Conservation (phyloP, 2,113 vertebrate species). For the Solea senegalensis region DNA sequence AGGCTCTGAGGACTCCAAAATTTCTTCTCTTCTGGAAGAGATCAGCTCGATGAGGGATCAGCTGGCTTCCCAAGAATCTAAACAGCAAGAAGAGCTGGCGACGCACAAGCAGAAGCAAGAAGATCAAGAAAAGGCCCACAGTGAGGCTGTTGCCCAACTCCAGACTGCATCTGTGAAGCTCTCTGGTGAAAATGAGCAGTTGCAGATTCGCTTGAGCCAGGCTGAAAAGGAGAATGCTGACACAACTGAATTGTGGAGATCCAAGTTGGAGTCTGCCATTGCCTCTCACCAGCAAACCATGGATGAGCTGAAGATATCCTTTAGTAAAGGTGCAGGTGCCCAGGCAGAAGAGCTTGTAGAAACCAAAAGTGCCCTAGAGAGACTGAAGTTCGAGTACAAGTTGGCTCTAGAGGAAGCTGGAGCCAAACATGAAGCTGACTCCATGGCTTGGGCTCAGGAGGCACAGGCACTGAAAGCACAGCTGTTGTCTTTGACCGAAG, state of each 20-base stretch:
- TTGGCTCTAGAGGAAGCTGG: constrained; percentile 80
- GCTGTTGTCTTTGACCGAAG: constrained; percentile 80
- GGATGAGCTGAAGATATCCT: constrained; percentile 89
- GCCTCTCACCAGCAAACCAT: constrained; percentile 91
- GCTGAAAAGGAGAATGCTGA: constrained; percentile 89
- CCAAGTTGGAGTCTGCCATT: constrained; percentile 86
- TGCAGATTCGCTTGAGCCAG: constrained; percentile 85
- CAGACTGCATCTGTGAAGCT: constrained; percentile 81
- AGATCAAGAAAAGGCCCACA: constrained; percentile 79
- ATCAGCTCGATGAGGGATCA: constrained; percentile 87
- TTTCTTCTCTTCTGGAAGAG: constrained; percentile 89
- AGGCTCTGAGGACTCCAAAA: constrained; percentile 78
- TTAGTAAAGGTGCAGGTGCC: constrained; percentile 84
- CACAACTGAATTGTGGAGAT: constrained; percentile 85
- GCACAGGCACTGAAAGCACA: constrained; percentile 79
- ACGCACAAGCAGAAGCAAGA: constrained; percentile 83
- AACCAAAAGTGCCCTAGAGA: constrained; percentile 87
- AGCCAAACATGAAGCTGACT: constrained; percentile 78
- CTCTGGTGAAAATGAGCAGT: constrained; percentile 88
- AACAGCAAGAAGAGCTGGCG: constrained; percentile 81
- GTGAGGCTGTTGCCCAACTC: constrained; percentile 83
- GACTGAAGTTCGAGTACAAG: constrained; percentile 83
- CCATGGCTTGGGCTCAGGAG: constrained; percentile 76
- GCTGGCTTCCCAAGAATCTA: constrained; percentile 78
- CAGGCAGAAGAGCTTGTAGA: constrained; percentile 85